These are phyloP conservation scores for Lophius piscatorius DNA, from an alignment of 2,113 vertebrate species.

Conservation along the genomic window DNA sequence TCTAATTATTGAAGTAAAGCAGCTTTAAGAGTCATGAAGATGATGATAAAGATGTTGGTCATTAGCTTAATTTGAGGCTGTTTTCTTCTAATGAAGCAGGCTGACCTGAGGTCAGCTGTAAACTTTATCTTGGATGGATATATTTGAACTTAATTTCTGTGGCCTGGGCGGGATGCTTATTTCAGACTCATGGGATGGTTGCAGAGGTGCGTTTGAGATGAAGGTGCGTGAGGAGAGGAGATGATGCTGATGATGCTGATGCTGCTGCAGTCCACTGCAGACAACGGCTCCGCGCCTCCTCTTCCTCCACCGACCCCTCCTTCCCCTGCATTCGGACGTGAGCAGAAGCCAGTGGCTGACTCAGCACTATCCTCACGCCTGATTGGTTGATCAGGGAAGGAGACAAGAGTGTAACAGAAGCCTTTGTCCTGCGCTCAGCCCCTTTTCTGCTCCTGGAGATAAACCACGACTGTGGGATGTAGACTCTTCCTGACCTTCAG, in stretches of 20 bases:
- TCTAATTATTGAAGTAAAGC: too few species aligned
- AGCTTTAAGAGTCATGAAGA: too few species aligned
- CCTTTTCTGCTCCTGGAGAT: conserved; percentile 48
- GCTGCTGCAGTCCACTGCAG: conserved; percentile 86
- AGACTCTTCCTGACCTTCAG: conserved; percentile 56
- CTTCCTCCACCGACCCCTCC: conserved; percentile 63
- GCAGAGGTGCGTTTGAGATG: conserved; percentile 7
- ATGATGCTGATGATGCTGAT: conserved; percentile 61
- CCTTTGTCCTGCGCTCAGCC: conserved; percentile 46
- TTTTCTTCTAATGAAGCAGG: conserved; percentile 60
- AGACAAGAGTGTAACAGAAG: conserved; percentile 59
- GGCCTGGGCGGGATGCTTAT: too few species aligned
- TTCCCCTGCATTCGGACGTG: conserved; percentile 86
- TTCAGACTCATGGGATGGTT: conserved; percentile 1
- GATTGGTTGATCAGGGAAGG: conserved; percentile 82
- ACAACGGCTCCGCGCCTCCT: conserved; percentile 39
- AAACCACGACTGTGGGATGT: conserved; percentile 48
- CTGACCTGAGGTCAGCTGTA: conserved; percentile 64
- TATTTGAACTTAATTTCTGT: too few species aligned
- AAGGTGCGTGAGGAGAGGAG: conserved; percentile 38
- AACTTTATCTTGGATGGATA: conserved; percentile 79
- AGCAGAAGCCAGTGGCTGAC: conserved; percentile 83
- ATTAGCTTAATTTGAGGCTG: conserved; percentile 68
- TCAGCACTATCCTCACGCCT: conserved; percentile 85
- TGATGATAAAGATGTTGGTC: too few species aligned